Base-by-base conservation (phyloP, 2,113 vertebrate species). In the Paradoxurus hermaphroditus region DNA sequence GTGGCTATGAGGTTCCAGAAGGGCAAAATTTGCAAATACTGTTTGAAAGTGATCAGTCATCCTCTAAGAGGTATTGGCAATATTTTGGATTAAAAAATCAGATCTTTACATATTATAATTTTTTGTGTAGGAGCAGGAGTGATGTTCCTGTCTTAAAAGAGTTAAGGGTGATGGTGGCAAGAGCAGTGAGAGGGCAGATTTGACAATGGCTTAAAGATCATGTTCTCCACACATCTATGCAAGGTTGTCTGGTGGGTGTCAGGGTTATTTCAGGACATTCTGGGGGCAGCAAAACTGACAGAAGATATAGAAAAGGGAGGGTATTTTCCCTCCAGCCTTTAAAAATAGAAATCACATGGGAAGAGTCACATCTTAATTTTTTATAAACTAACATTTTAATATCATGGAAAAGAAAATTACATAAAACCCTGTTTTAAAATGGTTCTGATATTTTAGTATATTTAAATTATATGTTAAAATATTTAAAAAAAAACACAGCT, bases 391-490 rank as follows among this genome's bases (percentile, higher is more conserved):
- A 90, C 4, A 68, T 87, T 46, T 89, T 84, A 92, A 83, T 77
- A 65, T 95, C 7, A 75, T 44, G 77, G 56, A 72, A 85, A 94
- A 72, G 34, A 86, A 90, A 86, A 36, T 4, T 36, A 79, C n/a
- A 81, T 46, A 46, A 89, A 84, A 51, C 34, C 27, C 4, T n/a
- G 25, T 63, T 79, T 90, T 51, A 85, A 85, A 94, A 82, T 84
- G 29, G 49, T 53, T 81, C 68, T 93, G 75, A 79, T 86, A 88
- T 96, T 95, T 97, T 92, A 81, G 39, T 51, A n/a, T 86, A 94
- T 73, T 95, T 84, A 97, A 91, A 86, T 86, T 96, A 27, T 18
- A 67, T 84, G 12, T 82, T 90, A 70, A 91, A 72, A 72, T 78
- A 19, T 67, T 95, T 36, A 44, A 90, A 68, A 90, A 89, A 94